Conservation (phyloP, 2,888 invertebrate genomes). For the Trachelus iudaicus region DNA sequence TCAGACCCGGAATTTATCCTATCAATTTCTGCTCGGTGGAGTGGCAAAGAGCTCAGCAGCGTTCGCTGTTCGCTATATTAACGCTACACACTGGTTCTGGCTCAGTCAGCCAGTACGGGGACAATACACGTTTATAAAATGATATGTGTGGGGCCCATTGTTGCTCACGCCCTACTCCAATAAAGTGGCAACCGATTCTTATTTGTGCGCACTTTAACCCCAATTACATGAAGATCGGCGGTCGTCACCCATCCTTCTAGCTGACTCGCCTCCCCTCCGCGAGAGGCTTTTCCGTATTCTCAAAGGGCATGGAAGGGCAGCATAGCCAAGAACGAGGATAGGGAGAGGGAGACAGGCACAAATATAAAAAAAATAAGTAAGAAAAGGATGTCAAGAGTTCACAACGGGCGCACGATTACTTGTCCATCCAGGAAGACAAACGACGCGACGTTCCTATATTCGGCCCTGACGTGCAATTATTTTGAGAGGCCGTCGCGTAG, state of each 20-base stretch:
- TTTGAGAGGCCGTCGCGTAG: slow-evolving; percentile 20
- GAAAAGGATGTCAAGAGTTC: neutral
- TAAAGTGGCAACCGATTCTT: slow-evolving; percentile 47
- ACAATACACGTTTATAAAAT: slow-evolving; percentile 50
- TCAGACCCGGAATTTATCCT: slow-evolving; percentile 74
- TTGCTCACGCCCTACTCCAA: slow-evolving; percentile 48
- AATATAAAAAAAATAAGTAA: neutral
- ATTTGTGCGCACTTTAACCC: slow-evolving; percentile 49
- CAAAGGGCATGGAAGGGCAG: neutral
- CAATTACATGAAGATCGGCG: slow-evolving; percentile 33
- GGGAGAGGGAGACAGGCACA: neutral
- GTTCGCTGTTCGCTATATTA: slow-evolving; percentile 65
- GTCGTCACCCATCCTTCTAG: neutral
- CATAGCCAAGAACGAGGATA: neutral
- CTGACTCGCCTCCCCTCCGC: neutral
- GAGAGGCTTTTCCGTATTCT: neutral
- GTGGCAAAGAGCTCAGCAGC: slow-evolving; percentile 71
- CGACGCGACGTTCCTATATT: neutral
- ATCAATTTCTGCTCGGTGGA: slow-evolving; percentile 74
- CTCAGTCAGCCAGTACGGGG: slow-evolving; percentile 45
- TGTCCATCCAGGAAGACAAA: neutral
- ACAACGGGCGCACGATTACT: neutral
- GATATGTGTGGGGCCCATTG: slow-evolving; percentile 45
- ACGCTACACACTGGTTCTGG: slow-evolving; percentile 60
- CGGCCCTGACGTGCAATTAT: neutral